These are phyloP conservation scores for Cochlearius cochlearius DNA, from an alignment of 2,113 vertebrate genomes.

Conservation along the genomic window DNA sequence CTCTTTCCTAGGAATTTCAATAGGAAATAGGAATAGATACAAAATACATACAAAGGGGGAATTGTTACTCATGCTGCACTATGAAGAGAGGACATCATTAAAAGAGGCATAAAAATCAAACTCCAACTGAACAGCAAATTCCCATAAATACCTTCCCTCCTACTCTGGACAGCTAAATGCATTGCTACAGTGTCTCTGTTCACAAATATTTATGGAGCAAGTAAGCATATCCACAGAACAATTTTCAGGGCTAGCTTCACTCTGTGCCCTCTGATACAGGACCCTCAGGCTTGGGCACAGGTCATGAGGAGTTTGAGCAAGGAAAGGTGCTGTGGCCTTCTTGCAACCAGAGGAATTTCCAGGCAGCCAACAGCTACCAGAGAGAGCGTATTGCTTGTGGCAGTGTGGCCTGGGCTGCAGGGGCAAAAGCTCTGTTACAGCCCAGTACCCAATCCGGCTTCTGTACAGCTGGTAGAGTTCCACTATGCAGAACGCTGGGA, in stretches of 20 bases:
- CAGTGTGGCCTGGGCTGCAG: background rate
- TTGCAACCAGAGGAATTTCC: background rate
- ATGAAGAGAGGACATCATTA: slow-evolving; percentile 11
- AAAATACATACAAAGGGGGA: slow-evolving; percentile 52
- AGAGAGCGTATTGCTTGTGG: accelerated
- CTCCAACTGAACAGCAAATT: slow-evolving; percentile 20
- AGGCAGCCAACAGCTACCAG: background rate
- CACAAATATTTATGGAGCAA: background rate
- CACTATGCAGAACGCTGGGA: background rate
- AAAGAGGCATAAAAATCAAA: slow-evolving; percentile 31
- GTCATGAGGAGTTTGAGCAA: background rate
- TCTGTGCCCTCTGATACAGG: background rate
- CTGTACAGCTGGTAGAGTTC: background rate
- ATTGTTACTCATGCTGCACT: slow-evolving; percentile 16
- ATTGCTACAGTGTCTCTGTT: background rate
- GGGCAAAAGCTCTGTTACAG: background rate
- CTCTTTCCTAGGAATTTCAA: slow-evolving; percentile 61
- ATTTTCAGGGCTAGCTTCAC: background rate
- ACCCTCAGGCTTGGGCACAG: background rate
- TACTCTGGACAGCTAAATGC: background rate
- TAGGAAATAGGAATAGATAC: slow-evolving; percentile 66
- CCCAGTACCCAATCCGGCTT: background rate
- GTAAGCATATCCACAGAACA: background rate
- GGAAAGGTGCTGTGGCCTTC: background rate
- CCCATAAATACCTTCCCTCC: slow-evolving; percentile 7